These are phyloP conservation scores for Axea sp. DNA, from an alignment of 2,888 invertebrate species.

Conservation along the genomic window DNA sequence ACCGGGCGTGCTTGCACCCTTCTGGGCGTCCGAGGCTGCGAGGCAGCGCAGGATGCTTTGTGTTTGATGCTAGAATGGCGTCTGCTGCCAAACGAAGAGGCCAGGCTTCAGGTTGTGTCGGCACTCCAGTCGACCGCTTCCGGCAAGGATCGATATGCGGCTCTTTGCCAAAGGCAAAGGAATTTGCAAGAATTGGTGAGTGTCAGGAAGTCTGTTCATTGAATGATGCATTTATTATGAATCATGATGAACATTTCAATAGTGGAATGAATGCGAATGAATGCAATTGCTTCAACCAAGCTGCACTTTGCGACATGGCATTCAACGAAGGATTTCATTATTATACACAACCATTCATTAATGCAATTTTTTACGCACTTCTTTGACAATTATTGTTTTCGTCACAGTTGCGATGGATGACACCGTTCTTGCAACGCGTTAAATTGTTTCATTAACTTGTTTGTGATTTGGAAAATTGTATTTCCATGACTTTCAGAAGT, in stretches of 20 bases:
- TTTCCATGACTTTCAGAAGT: not conserved
- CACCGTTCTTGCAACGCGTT: not conserved
- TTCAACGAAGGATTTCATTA: conserved; percentile 42
- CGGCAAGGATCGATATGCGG: conserved; percentile 85
- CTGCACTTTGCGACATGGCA: conserved; percentile 29
- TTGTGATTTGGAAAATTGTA: not conserved
- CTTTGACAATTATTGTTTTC: conserved; percentile 20
- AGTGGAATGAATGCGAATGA: conserved; percentile 49
- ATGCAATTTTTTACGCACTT: conserved; percentile 27
- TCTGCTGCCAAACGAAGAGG: conserved; percentile 83
- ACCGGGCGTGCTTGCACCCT: conserved; percentile 86
- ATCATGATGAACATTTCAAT: conserved; percentile 45
- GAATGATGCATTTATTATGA: conserved; percentile 41
- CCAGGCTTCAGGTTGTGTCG: conserved; percentile 85
- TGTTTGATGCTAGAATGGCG: conserved; percentile 90
- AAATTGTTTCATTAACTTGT: not conserved
- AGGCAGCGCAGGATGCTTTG: conserved; percentile 84
- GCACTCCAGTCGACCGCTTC: conserved; percentile 86
- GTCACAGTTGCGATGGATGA: not conserved
- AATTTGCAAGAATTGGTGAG: conserved; percentile 86
- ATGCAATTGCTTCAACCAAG: conserved; percentile 28
- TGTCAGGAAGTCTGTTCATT: conserved; percentile 37
- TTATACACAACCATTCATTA: conserved; percentile 24
- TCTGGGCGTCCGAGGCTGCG: conserved; percentile 85
- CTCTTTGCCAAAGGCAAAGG: conserved; percentile 86